A percentile compares a stretch with the other conserved stretches of the same genome.
These are phyloP conservation scores for Conger conger DNA, from an alignment of 2,113 vertebrate species.

Conservation along the genomic window DNA sequence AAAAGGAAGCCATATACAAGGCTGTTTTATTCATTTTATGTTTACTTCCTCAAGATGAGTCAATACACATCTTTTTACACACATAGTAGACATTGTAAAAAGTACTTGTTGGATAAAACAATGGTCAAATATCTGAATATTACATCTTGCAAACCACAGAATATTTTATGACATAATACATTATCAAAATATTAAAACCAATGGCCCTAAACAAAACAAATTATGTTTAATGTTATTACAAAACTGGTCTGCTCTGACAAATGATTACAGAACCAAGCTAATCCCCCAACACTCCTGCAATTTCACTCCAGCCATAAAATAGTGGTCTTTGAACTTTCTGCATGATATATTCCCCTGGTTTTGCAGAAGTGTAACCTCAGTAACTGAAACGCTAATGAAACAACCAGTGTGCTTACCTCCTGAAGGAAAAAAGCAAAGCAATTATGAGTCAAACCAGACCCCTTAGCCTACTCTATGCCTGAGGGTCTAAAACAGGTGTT, in stretches of 20 bases:
- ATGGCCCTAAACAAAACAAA: too few species aligned
- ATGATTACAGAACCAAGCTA: background rate
- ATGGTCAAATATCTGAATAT: too few species aligned
- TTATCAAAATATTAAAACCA: too few species aligned
- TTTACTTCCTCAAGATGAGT: background rate
- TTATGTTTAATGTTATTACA: background rate
- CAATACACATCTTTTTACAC: too few species aligned
- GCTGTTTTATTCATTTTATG: background rate
- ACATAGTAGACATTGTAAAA: too few species aligned
- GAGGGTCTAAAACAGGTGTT: background rate
- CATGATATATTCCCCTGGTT: background rate
- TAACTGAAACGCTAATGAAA: background rate
- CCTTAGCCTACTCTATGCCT: background rate
- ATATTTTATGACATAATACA: too few species aligned
- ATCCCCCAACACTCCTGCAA: background rate
- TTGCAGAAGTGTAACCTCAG: background rate
- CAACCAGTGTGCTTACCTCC: background rate
- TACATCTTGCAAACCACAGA: too few species aligned
- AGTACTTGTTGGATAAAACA: too few species aligned
- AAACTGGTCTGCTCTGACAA: background rate
- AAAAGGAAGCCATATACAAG: background rate
- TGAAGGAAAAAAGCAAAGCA: background rate
- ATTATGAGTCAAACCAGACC: background rate
- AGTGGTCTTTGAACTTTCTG: background rate
- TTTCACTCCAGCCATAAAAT: background rate